Percentiles rank a stretch among this genome's conserved stretches.
Conservation (phyloP, 92 coral and sea anemone species). For the Umimayanthus chanpuru region DNA sequence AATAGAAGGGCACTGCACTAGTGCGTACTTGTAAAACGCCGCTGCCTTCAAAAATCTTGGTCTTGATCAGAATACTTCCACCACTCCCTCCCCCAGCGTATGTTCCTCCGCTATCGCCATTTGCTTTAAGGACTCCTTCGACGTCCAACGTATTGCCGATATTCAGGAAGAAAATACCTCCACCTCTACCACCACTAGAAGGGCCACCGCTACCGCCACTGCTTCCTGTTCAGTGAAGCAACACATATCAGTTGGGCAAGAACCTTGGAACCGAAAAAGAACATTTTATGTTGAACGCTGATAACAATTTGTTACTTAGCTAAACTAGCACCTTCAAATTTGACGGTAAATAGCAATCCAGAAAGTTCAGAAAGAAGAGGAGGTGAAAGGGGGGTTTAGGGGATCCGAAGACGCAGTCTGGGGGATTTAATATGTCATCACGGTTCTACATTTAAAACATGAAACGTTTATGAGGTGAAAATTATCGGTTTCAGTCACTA, state of each 20-base stretch:
- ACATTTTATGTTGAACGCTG: neutral
- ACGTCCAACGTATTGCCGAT: slow-evolving; percentile 79
- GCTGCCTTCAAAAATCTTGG: slow-evolving; percentile 84
- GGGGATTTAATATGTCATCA: too few relatives aligned
- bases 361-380: too few relatives aligned
- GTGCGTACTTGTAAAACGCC: slow-evolving; percentile 81
- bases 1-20: too few relatives aligned
- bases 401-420: too few relatives aligned
- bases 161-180: slow-evolving; percentile 88
- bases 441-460: too few relatives aligned
- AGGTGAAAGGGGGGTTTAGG: too few relatives aligned
- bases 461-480: too few relatives aligned
- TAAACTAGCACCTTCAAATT: too few relatives aligned
- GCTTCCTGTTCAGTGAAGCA: slow-evolving; percentile 72
- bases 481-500: too few relatives aligned
- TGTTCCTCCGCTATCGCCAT: slow-evolving; percentile 71
- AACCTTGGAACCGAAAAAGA: neutral
- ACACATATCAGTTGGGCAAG: neutral
- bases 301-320: too few relatives aligned
- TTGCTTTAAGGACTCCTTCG: slow-evolving; percentile 79
- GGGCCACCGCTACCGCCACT: slow-evolving; percentile 72
- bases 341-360: too few relatives aligned
- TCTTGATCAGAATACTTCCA: slow-evolving; percentile 80
- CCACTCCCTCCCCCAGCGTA: slow-evolving; percentile 97
- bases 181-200: slow-evolving; percentile 84